phyloP scores from a whole-genome alignment of 2,113 vertebrate genomes.

The Burhinus bistriatus region DNA sequence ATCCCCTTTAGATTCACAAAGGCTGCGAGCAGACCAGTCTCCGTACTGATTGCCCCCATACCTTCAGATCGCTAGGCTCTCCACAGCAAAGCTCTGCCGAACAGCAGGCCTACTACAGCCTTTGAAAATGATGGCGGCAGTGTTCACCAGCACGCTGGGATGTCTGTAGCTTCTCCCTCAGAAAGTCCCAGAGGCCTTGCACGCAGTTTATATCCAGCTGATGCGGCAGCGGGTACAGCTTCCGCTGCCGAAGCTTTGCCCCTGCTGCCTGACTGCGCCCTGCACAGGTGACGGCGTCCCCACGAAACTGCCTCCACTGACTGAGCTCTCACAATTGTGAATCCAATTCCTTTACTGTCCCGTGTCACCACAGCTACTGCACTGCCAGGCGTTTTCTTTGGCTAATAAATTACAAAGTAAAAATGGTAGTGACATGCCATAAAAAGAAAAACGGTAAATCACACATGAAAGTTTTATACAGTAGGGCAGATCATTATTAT shows the following conservation, averaged over 20 bases:
- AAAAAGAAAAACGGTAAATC: not conserved
- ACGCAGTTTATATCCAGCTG: not conserved
- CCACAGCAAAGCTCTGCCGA: not conserved
- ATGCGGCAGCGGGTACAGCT: not conserved
- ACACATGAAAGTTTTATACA: accelerated
- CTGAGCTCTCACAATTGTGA: not conserved
- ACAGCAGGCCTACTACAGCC: not conserved
- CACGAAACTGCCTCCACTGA: not conserved
- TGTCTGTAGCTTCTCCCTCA: not conserved
- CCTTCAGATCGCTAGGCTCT: not conserved
- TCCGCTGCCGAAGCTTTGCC: not conserved
- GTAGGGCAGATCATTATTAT: not conserved
- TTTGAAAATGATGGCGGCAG: not conserved
- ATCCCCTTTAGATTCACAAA: not conserved
- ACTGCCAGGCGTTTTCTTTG: not conserved
- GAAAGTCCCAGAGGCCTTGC: not conserved
- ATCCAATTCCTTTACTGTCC: not conserved
- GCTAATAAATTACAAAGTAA: not conserved
- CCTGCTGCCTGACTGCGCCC: not conserved
- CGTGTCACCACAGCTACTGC: not conserved
- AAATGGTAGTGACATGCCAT: not conserved
- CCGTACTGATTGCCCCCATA: not conserved
- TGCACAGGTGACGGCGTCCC: not conserved
- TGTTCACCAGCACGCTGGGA: not conserved
- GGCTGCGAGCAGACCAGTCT: not conserved